Evolutionary conservation across 2,113 vertebrate species (phyloP).

Genomic region (Cariama cristata): DNA sequence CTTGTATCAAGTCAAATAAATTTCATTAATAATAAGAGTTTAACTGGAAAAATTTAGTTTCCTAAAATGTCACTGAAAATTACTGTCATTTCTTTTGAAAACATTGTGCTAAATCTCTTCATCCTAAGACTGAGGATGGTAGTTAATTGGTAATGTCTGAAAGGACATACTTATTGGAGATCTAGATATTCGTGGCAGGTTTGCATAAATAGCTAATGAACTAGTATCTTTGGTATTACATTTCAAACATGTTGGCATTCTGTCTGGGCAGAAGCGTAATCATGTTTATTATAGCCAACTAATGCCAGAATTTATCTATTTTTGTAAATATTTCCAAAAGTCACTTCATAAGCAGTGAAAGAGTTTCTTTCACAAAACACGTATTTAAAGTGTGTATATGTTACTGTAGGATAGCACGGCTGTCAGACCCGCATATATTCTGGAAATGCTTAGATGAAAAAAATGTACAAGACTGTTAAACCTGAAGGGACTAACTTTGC

Average conservation of each 20-base stretch:
- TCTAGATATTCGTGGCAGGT: background rate
- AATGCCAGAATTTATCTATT: background rate
- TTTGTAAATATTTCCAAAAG: background rate
- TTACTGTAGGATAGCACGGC: background rate
- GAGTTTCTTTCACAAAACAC: background rate
- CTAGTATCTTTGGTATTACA: background rate
- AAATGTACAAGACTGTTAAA: background rate
- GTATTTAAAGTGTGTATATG: background rate
- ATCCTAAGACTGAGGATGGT: background rate
- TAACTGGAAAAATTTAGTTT: background rate
- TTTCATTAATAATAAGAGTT: background rate
- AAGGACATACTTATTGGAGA: background rate
- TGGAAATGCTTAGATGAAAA: background rate
- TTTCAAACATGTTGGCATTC: background rate
- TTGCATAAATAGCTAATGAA: background rate
- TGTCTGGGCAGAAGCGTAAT: background rate
- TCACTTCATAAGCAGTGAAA: background rate
- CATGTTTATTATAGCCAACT: background rate
- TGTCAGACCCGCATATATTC: background rate
- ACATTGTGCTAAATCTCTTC: background rate
- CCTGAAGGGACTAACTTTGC: background rate
- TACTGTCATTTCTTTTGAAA: background rate
- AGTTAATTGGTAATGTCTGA: background rate
- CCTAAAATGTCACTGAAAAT: background rate
- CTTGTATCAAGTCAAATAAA: background rate